These are phyloP conservation scores for Nemopilema nomurai DNA, from an alignment of 30 jellyfish, hydroid and myxozoan genomes.

Conservation along the genomic window DNA sequence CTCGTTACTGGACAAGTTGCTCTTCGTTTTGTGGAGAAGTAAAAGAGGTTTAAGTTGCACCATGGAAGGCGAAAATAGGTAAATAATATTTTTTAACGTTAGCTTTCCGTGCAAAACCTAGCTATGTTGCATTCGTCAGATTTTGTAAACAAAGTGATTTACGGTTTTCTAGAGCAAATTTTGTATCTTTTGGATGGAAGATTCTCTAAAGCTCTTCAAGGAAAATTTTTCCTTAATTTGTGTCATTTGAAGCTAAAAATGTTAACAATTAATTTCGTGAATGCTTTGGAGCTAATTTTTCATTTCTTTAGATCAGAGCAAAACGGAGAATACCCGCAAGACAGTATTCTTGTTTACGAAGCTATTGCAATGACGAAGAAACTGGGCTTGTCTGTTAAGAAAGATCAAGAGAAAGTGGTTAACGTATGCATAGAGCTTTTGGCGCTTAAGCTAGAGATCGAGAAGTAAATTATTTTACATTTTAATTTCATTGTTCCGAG, in stretches of 20 bases:
- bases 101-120: neutral
- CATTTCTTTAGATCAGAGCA: neutral
- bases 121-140: neutral
- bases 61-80: neutral
- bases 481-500: no score
- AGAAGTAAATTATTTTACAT: slow-evolving; percentile 18
- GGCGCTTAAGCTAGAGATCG: slow-evolving; percentile 22
- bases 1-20: neutral
- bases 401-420: slow-evolving; percentile 29
- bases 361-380: slow-evolving; percentile 39
- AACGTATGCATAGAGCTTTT: slow-evolving; percentile 57
- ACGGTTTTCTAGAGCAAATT: no score
- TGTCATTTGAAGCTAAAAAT: no score
- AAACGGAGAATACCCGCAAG: neutral
- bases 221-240: no score
- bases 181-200: no score
- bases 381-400: slow-evolving; percentile 21
- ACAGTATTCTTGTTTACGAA: slow-evolving; percentile 27
- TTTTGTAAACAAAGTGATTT: no score
- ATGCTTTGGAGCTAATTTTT: neutral
- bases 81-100: neutral
- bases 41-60: neutral
- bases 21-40: neutral
- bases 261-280: no score
- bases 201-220: no score